Evolutionary conservation across 1,140 invertebrate species (phyloP).

Genomic region (Drosophila erecta): DNA sequence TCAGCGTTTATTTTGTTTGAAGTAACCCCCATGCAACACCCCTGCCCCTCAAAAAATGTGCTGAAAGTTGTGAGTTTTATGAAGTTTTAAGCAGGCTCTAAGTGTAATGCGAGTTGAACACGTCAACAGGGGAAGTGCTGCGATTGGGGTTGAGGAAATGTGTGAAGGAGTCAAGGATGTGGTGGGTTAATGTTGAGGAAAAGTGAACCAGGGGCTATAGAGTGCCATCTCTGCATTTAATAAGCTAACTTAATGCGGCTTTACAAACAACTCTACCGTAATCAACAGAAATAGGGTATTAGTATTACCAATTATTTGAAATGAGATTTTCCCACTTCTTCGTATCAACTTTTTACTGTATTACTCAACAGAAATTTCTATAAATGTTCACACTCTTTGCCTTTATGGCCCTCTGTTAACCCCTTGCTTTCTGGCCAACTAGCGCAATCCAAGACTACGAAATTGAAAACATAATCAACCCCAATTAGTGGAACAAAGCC

Average conservation of each 20-base stretch:
- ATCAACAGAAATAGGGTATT: background rate
- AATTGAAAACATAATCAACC: constrained; percentile 39
- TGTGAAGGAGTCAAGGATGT: constrained; percentile 21
- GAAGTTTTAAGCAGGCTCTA: constrained; percentile 65
- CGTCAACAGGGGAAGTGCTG: constrained; percentile 26
- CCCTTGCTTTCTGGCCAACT: background rate
- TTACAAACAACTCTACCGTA: background rate
- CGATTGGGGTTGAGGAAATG: background rate
- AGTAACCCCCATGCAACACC: background rate
- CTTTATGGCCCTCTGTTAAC: background rate
- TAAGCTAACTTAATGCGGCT: background rate
- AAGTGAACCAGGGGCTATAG: no score
- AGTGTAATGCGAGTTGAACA: constrained; percentile 54
- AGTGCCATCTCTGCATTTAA: background rate
- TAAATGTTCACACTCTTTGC: background rate
- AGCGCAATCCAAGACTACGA: background rate
- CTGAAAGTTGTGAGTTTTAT: constrained; percentile 58
- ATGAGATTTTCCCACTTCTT: no score
- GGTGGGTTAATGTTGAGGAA: background rate
- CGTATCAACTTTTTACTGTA: no score
- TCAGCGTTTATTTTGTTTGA: constrained; percentile 47
- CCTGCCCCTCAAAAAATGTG: constrained; percentile 4
- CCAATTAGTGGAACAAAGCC: constrained; percentile 50
- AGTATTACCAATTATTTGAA: no score
- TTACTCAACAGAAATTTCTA: background rate